Base-by-base conservation (phyloP, 2,797 vertebrate genomes). In the Siniperca undulata region DNA sequence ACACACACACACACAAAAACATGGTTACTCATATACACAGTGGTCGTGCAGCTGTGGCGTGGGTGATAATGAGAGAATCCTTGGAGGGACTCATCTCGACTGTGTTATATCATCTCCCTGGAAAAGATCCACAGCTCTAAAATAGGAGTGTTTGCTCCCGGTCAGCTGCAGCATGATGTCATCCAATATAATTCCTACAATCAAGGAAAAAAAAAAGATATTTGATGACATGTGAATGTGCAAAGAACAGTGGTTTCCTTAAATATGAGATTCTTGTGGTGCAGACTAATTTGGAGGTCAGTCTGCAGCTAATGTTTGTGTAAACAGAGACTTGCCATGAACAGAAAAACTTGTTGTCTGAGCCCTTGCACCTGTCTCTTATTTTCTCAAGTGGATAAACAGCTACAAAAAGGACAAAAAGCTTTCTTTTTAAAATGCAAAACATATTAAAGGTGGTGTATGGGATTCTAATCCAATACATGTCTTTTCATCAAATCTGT, bases 161-260 rank as follows among this genome's bases (percentile, higher is more conserved):
- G 93, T 94, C 93, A 94, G 94, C 93, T 95, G 94, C 92, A 90
- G 90, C 80, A 92, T 95, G 94, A 94, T 93, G 93, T 94, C 94
- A 95, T 91, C 87, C 89, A 89, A 89, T 92, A 94, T 93, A 92
- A 91, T 89, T 92, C 81, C 88, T 86, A 91, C 87, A 93, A 93
- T 94, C 91, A 93, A 86, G 89, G 40, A 20, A 24, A 56, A 24
- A 24, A 87, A 86, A 87, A 91, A 90, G 77, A 81, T 83, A 91
- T 92, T 91, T 92, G 89, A 90, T 91, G 91, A 93, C 92, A 93
- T 82, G 72, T 74, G 88, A 92, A 91, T 89, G 88, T 92, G 89
- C 86, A 85, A 88, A 89, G 84, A 91, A 82, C 76, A 65, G 90
- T 76, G 85, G 86, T 93, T 93, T 92, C 70, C 79, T 90, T 83